A percentile compares a stretch with the other conserved stretches of the same genome.
Evolutionary conservation across 2,113 vertebrate species (phyloP).

Genomic region (Oncorhynchus masou): DNA sequence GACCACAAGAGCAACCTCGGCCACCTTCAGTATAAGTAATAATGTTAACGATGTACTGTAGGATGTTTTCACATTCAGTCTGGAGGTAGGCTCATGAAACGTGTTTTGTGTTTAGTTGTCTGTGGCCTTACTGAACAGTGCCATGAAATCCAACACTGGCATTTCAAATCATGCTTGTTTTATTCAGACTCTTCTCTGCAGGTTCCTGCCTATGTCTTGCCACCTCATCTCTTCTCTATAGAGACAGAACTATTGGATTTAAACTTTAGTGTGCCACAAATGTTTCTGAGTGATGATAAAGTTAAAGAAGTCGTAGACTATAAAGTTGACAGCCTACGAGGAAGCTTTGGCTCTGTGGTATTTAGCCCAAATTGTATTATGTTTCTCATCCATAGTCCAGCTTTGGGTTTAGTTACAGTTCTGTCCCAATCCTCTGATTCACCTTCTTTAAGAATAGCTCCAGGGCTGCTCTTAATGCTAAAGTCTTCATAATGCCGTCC

Average conservation of each 20-base stretch:
- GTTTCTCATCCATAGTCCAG: conserved; percentile 68
- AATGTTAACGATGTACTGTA: conserved; percentile 44
- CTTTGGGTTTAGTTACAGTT: conserved; percentile 71
- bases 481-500: conserved; percentile 69
- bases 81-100: conserved; percentile 31
- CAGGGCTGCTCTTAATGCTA: conserved; percentile 71
- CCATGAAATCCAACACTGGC: background rate
- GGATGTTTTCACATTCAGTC: background rate
- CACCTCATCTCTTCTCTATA: background rate
- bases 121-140: background rate
- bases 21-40: conserved; percentile 50
- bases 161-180: conserved; percentile 1
- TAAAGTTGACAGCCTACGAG: conserved; percentile 59
- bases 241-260: background rate
- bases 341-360: conserved; percentile 70
- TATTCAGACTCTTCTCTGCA: background rate
- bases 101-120: background rate
- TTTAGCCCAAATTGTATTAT: conserved; percentile 63
- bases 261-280: background rate
- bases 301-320: conserved; percentile 62
- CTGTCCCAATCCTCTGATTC: conserved; percentile 76
- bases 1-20: conserved; percentile 42
- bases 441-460: conserved; percentile 73
- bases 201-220: background rate
- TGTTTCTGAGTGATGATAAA: conserved; percentile 53